Base-by-base conservation (phyloP, 2,113 vertebrate genomes). In the Progne subis region DNA sequence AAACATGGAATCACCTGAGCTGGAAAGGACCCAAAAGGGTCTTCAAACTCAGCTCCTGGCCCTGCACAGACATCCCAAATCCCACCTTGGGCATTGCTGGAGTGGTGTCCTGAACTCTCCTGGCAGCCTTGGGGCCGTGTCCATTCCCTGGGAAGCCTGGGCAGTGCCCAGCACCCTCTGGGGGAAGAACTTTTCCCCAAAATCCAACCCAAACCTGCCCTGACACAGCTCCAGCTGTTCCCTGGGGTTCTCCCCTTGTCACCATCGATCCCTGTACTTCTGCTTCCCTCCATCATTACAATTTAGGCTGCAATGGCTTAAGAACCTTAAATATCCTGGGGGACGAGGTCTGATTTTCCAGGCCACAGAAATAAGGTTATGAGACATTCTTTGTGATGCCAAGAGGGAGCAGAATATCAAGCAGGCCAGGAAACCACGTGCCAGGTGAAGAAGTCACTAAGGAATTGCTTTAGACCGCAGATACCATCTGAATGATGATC, bases 191-290 rank as follows among this genome's bases (percentile, higher is more conserved):
- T 6, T 68, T 68, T 41, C 4, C 53, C 39, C 2, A 12, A 55
- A n/a, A 47, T 15, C 53, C 39, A 53, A 0, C 32, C 46, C 0
- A 6, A n/a, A 0, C 39, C 46, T 18, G 0, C 28, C n/a, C n/a
- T 75, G n/a, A 0, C 3, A 5, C 52, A 80, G 25, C 68, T 28
- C 31, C 52, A 72, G 86, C 68, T 7, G 0, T 2, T 43, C 24
- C 23, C 41, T 46, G 32, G 6, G 8, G 6, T 44, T 6, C n/a
- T 49, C 32, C 17, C 24, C 74, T 4, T n/a, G 64, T 37, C 26
- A 12, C 10, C 47, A 3, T 34, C 41, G 14, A 12, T 5, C 12
- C 29, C 24, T 63, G 50, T 5, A 31, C 49, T 31, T 43, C 9
- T 1, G 26, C 26, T 37, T 14, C 29, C 41, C 41, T 14, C 34